Evolutionary conservation across 1,140 invertebrate genomes (phyloP).

Genomic region (Leptinotarsa lineolata): DNA sequence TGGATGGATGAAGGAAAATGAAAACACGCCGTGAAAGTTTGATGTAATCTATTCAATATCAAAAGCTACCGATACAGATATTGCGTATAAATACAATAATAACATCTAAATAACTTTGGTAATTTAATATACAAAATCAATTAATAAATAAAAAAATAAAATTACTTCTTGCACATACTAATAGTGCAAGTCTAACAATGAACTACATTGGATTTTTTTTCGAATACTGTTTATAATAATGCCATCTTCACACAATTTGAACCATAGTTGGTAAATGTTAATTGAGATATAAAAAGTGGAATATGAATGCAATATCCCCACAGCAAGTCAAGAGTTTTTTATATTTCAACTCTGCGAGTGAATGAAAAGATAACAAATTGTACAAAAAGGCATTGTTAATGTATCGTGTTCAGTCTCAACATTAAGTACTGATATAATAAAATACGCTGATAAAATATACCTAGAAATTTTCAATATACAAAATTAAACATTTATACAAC

Average conservation of each 20-base stretch:
- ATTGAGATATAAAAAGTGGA: not conserved
- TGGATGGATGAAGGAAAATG: too few relatives aligned
- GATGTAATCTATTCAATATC: slow-evolving; percentile 35
- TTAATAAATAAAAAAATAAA: slow-evolving; percentile 21
- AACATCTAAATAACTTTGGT: slow-evolving; percentile 41
- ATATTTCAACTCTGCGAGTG: too few relatives aligned
- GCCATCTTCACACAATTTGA: not conserved
- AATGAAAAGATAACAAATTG: not conserved
- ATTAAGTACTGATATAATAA: slow-evolving; percentile 25
- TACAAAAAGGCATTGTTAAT: not conserved
- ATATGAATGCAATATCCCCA: too few relatives aligned
- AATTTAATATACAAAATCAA: slow-evolving; percentile 32
- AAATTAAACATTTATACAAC: slow-evolving; percentile 35
- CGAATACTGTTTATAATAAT: slow-evolving; percentile 24
- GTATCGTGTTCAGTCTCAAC: slow-evolving; percentile 13
- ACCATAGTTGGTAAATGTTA: not conserved
- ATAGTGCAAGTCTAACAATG: slow-evolving; percentile 24
- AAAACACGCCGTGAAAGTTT: too few relatives aligned
- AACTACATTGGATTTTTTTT: slow-evolving; percentile 9
- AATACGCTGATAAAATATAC: slow-evolving; percentile 7
- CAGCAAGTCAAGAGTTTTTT: too few relatives aligned
- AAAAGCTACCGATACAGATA: slow-evolving; percentile 39
- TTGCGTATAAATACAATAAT: slow-evolving; percentile 34
- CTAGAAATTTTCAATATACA: slow-evolving; percentile 28
- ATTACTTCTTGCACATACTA: slow-evolving; percentile 3